Base-by-base conservation (phyloP, 2,797 vertebrate genomes). In the Tympanoctomys barrerae region DNA sequence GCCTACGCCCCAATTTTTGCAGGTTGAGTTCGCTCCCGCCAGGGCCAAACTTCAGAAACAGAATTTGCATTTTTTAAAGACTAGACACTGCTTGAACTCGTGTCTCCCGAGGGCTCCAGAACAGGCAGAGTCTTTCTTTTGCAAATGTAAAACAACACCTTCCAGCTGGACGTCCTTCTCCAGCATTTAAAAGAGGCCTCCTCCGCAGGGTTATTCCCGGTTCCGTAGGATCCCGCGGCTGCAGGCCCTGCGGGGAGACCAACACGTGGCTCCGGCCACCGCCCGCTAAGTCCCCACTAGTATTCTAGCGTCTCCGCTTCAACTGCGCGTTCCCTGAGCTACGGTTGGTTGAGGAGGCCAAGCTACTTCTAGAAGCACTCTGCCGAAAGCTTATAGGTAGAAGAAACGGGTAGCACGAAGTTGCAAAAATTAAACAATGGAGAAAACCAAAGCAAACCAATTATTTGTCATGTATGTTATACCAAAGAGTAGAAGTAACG, bases 111-210 rank as follows among this genome's bases (percentile, higher is more conserved):
- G 24, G 21, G 36, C 11, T 87, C 78, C 61, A 66, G 24, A 61
- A 14, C 1, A 1, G 39, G 16, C 66, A 64, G 62, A 82, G 31
- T 1, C 68, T 89, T 84, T 82, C 54, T 82, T 83, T 64, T 31
- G 61, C 62, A 91, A 91, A 91, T 31, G 61, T 24, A 80, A 95
- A 94, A 57, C 84, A 90, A 18, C 64, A 71, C 52, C 39, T 62
- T 79, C 71, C n/a, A 7, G 14, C 21, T 13, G 54, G 82, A 42
- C 61, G 18, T 0, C 14, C 59, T 90, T 89, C 57, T 85, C 16
- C 2, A 12, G 31, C 26, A 1, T 90, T 92, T 89, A 42, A 78
- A 91, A 82, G 61, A 36, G 61, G 42, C 68, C 54, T 81, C 24
- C 36, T 42, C 68, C 2, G 0, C n/a, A 39, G 33, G 66, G 26